phyloP scores from a whole-genome alignment of 2,888 invertebrate species.

The Taenaris catops region DNA sequence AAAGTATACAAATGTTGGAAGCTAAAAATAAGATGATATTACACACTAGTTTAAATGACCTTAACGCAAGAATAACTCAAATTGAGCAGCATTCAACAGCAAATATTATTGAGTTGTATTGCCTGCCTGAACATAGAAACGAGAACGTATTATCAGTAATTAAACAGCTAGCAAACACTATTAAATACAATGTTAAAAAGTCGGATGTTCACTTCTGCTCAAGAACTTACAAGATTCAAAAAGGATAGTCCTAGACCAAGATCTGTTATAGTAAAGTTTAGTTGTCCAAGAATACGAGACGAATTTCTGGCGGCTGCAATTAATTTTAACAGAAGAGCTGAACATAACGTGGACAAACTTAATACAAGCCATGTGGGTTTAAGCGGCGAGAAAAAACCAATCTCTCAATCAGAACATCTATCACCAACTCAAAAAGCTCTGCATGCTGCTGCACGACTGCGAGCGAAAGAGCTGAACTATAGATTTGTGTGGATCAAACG shows the following conservation, averaged over 20 bases:
- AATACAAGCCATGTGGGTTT: slow-evolving; percentile 22
- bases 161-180: slow-evolving; percentile 7
- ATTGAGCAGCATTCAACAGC: slow-evolving; percentile 17
- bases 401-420: slow-evolving; percentile 27
- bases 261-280: slow-evolving; percentile 4
- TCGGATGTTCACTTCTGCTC: slow-evolving; percentile 3
- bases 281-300: slow-evolving; percentile 5
- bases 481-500: slow-evolving; percentile 12
- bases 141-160: slow-evolving; percentile 16
- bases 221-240: slow-evolving; percentile 3
- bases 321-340: slow-evolving; percentile 4
- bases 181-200: slow-evolving; percentile 1
- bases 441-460: slow-evolving; percentile 23
- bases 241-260: background rate
- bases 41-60: slow-evolving; percentile 1
- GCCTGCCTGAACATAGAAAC: slow-evolving; percentile 16
- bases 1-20: no score
- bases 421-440: slow-evolving; percentile 24
- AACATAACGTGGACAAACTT: slow-evolving; percentile 14
- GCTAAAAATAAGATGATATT: slow-evolving; percentile 1
- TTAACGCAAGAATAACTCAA: slow-evolving; percentile 7
- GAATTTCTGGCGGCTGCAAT: slow-evolving; percentile 4
- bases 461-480: slow-evolving; percentile 10
- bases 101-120: slow-evolving; percentile 19
- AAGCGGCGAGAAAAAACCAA: slow-evolving; percentile 18